Conservation (phyloP, 2,888 invertebrate genomes). For the Conistra vaccinii region DNA sequence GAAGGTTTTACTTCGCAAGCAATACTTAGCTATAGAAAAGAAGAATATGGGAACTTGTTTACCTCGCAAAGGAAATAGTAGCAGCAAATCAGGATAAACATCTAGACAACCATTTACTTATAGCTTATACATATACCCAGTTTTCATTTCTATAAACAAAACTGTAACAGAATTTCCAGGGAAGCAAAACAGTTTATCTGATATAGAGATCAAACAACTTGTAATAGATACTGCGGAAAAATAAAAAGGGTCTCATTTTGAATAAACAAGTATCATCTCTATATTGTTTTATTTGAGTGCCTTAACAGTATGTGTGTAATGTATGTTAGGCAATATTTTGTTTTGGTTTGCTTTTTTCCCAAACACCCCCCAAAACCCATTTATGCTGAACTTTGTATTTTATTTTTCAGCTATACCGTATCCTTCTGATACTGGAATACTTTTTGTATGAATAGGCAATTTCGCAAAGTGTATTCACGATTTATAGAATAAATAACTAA, state of each 20-base stretch:
- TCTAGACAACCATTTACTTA: conserved; percentile 31
- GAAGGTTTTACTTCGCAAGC: conserved; percentile 19
- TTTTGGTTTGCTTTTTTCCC: not conserved
- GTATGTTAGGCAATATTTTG: not conserved
- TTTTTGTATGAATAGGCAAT: not conserved
- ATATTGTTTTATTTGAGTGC: conserved; percentile 34
- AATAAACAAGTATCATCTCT: conserved; percentile 35
- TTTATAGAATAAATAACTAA: not conserved
- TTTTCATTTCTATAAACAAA: conserved; percentile 41
- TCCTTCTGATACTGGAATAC: not conserved
- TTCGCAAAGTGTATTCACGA: not conserved
- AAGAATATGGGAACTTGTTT: conserved; percentile 36
- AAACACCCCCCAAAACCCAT: too few relatives aligned
- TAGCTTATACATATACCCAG: conserved; percentile 4
- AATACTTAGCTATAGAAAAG: not conserved
- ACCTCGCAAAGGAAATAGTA: conserved; percentile 35
- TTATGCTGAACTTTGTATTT: not conserved
- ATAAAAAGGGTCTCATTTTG: conserved; percentile 47
- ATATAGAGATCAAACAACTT: conserved; percentile 50
- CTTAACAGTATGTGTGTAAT: not conserved
- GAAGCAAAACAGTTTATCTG: conserved; percentile 44
- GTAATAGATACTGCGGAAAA: conserved; percentile 39
- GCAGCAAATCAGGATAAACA: conserved; percentile 31
- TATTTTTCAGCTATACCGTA: not conserved
- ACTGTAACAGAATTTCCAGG: conserved; percentile 11